Evolutionary conservation across 2,888 invertebrate species (phyloP), one percentile per base, ranked within the genome.

Genomic region (Argyresthia goedartella): DNA sequence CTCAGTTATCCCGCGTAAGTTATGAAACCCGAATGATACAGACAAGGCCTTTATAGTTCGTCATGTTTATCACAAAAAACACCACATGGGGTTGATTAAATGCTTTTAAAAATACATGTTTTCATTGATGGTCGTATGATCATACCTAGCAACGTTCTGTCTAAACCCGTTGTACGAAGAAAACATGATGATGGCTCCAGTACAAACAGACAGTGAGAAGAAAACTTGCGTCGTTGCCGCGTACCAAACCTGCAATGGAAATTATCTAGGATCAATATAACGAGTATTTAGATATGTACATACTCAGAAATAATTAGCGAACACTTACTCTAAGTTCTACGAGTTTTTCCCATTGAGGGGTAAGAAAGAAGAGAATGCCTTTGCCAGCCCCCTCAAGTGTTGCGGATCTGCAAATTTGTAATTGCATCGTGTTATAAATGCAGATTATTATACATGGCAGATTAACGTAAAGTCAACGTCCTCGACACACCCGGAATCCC

Each of bases 191-290:
- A 93, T 89, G 1, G 91, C 89, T 46, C 94, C 94, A 54, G 92
- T 90, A 55, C 92, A 91, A 25, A 93, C 91, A 13, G 91, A 91
- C 33, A 94, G 73, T 0, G 93, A 93, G 75, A 93, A 94, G 76
- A 94, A 94, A 53, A 92, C 92, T 69, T 94, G 94, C 0, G 92
- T 92, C 0, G 93, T 91, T 3, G 94, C 94, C 11, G 92, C 91
- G 63, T 92, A 93, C 93, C 93, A 93, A 9, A 93, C 92, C 91
- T 91, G 66, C 15, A 59, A 39, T 6, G 10, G 8, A 8, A 39
- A 39, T 25, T 2, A 25, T 25, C 25, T 25, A 25, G 25, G 6
- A 25, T 25, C 3, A 25, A 25, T 25, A 25, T 25, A 25, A 25
- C 25, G 25, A 4, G 25, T 2, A 25, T 25, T 25, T 25, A 25